Percentiles rank a stretch among this genome's conserved stretches.
phyloP scores from a whole-genome alignment of 2,113 vertebrate genomes.

The Pygoscelis antarcticus region DNA sequence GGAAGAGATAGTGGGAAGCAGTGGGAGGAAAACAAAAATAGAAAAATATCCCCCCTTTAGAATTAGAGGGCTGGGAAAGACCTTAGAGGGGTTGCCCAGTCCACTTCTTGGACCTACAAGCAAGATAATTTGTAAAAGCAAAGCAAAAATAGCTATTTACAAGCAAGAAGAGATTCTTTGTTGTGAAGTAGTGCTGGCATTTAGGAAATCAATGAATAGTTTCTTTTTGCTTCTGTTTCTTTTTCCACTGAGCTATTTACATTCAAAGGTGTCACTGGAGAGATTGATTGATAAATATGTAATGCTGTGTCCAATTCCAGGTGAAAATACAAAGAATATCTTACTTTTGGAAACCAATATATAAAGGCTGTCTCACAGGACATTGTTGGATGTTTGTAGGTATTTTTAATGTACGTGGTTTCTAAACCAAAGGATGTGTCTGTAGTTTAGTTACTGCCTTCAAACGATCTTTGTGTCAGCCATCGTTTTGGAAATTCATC shows the following conservation, averaged over 20 bases:
- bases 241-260: neutral
- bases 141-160: neutral
- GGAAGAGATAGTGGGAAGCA: neutral
- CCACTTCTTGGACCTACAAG: neutral
- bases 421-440: neutral
- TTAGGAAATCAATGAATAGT: neutral
- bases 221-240: neutral
- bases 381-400: neutral
- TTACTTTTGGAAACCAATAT: neutral
- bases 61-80: neutral
- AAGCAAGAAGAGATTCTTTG: neutral
- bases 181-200: neutral
- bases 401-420: neutral
- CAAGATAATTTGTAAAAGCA: neutral
- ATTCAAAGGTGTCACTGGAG: neutral
- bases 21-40: neutral
- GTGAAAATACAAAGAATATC: neutral
- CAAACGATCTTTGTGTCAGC: neutral
- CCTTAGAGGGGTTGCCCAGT: neutral
- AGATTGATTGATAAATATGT: neutral
- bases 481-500: neutral
- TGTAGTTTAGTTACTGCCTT: neutral
- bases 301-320: neutral
- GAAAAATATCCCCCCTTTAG: neutral
- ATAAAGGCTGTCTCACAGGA: neutral